Evolutionary conservation across 2,113 vertebrate genomes (phyloP).

Genomic region (Pterocles gutturalis): DNA sequence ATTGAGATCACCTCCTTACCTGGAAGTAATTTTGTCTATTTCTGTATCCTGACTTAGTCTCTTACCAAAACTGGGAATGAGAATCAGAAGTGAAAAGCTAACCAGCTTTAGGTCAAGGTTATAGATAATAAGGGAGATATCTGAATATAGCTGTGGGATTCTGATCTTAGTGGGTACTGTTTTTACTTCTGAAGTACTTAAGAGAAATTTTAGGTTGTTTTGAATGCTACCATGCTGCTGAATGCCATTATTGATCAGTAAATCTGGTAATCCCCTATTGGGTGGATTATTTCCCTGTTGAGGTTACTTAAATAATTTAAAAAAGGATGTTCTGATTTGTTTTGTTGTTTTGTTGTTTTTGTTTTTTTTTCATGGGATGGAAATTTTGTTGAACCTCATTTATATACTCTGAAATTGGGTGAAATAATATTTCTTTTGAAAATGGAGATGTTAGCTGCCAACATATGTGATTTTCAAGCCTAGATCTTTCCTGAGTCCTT

Average conservation of each 20-base stretch:
- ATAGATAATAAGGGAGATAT: not conserved
- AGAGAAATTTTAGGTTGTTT: not conserved
- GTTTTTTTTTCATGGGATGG: not conserved
- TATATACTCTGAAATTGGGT: not conserved
- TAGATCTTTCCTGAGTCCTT: not conserved
- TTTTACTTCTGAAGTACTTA: not conserved
- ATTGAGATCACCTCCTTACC: not conserved
- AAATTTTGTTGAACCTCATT: not conserved
- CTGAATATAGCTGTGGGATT: not conserved
- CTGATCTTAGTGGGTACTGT: not conserved
- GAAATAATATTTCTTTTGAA: not conserved
- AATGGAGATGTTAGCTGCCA: not conserved
- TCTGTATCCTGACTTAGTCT: not conserved
- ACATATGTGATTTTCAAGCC: not conserved
- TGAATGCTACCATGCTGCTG: not conserved
- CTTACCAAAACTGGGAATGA: not conserved
- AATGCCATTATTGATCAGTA: not conserved
- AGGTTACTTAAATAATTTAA: not conserved
- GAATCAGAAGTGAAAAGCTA: not conserved
- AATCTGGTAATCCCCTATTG: not conserved
- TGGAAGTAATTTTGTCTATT: not conserved
- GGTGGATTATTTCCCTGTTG: not conserved
- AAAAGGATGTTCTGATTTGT: not conserved
- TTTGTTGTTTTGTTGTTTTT: not conserved
- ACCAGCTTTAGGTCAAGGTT: constrained; percentile 18